phyloP scores from a whole-genome alignment of 2,113 vertebrate species.

The Macquaria ambigua region DNA sequence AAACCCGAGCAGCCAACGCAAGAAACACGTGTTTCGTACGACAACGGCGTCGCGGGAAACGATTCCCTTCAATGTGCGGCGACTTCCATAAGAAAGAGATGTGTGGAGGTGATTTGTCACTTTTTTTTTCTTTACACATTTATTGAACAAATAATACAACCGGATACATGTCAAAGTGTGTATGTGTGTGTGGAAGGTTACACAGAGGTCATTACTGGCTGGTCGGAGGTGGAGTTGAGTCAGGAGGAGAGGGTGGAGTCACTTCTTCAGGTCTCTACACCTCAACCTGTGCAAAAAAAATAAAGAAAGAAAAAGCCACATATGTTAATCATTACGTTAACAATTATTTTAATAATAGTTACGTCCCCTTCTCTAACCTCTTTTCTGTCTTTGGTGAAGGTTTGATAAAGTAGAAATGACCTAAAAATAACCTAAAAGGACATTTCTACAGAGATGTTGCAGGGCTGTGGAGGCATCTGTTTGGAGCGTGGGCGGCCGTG shows the following conservation, averaged over 20 bases:
- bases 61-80: fast-evolving
- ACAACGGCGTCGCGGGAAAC: fast-evolving
- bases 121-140: conserved; percentile 50
- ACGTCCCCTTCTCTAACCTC: not conserved
- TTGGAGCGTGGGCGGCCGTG: conserved; percentile 53
- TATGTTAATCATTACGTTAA: not conserved
- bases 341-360: not conserved
- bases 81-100: not conserved
- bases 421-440: not conserved
- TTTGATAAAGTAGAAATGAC: not conserved
- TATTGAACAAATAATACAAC: conserved; percentile 64
- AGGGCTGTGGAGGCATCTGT: conserved; percentile 34
- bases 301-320: not conserved
- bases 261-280: conserved; percentile 22
- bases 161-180: conserved; percentile 6
- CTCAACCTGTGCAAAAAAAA: conserved; percentile 70
- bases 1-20: not conserved
- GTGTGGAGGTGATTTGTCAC: not conserved
- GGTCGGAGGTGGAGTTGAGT: conserved; percentile 17
- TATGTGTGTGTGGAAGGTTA: conserved; percentile 34
- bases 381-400: not conserved
- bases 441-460: not conserved
- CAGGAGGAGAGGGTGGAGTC: conserved; percentile 36
- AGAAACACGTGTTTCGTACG: not conserved
- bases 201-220: conserved; percentile 44